Evolutionary conservation across 1,140 invertebrate genomes (phyloP).

Genomic region (Ceratosolen solmsi): DNA sequence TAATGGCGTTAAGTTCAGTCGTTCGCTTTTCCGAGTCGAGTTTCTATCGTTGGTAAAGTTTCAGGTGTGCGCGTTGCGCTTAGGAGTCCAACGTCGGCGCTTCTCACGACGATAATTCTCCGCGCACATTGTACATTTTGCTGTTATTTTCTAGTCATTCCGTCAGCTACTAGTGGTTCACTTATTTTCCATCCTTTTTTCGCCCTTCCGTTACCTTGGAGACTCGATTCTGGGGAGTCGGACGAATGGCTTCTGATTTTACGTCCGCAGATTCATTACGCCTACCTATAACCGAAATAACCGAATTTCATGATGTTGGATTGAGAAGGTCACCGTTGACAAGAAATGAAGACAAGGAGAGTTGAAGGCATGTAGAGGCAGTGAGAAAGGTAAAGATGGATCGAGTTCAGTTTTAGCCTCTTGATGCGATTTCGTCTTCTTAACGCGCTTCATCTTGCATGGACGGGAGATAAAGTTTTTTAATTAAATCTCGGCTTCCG

Average conservation of each 20-base stretch:
- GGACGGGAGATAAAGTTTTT: conserved; percentile 65
- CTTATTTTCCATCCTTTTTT: too few relatives aligned
- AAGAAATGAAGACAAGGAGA: not conserved
- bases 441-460: conserved; percentile 58
- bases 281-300: not conserved
- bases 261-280: not conserved
- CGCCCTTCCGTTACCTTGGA: not conserved
- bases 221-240: too few relatives aligned
- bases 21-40: conserved; percentile 40
- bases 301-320: not conserved
- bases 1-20: conserved; percentile 67
- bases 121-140: conserved; percentile 40
- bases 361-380: not conserved
- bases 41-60: conserved; percentile 55
- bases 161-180: too few relatives aligned
- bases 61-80: conserved; percentile 22
- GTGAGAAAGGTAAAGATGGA: conserved; percentile 5
- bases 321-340: conserved; percentile 19
- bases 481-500: conserved; percentile 67
- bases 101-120: not conserved
- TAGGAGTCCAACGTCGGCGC: not conserved
- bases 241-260: conserved; percentile 7
- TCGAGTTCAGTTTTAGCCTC: not conserved
- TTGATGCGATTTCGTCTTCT: conserved; percentile 32
- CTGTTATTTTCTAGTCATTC: conserved; percentile 32